Base-by-base conservation (phyloP, 2,888 invertebrate genomes). In the Liodrosophila aerea region DNA sequence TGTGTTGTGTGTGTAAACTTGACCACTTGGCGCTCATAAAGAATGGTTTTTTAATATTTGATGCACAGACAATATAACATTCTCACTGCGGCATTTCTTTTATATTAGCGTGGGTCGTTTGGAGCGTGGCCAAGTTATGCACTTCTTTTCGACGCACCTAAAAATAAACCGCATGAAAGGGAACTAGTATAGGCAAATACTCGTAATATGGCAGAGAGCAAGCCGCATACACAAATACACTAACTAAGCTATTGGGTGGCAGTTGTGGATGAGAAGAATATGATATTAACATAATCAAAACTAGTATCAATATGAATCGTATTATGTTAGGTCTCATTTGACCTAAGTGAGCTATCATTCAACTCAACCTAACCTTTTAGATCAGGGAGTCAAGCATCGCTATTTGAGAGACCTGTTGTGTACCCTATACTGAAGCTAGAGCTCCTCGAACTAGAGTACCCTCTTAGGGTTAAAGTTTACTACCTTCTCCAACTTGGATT, bases 61-160 rank as follows among this genome's bases (percentile, higher is more conserved):
- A 61, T 57, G 58, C 65, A 46, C 41, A 64, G 73, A 68, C 69
- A 69, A 69, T 73, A 68, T 73, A 69, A 68, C 69, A 69, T 68
- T 73, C 43, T 68, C 69, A 73, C 45, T 56, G 51, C 22, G 31
- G 57, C 43, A 60, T 53, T 57, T 68, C 51, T 59, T 68, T 44
- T 58, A 49, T 58, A 57, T 67, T 45, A 67, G 76, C 75, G 76
- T 78, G 72, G 78, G 76, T 54, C 68, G 66, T 85, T 82, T 81
- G 86, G 86, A 73, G 64, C 64, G 62, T 60, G 74, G 86, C 80
- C 80, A 80, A 85, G 64, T 84, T 86, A 77, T 80, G 83, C 83
- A 85, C 76, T 80, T 83, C 60, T 72, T 59, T 59, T 73, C 54
- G 66, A 62, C 63, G 47, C 53, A 22, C 54, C 66, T 66, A 63